Base-by-base conservation (phyloP, 2,113 vertebrate genomes). In the Menidia beryllina region DNA sequence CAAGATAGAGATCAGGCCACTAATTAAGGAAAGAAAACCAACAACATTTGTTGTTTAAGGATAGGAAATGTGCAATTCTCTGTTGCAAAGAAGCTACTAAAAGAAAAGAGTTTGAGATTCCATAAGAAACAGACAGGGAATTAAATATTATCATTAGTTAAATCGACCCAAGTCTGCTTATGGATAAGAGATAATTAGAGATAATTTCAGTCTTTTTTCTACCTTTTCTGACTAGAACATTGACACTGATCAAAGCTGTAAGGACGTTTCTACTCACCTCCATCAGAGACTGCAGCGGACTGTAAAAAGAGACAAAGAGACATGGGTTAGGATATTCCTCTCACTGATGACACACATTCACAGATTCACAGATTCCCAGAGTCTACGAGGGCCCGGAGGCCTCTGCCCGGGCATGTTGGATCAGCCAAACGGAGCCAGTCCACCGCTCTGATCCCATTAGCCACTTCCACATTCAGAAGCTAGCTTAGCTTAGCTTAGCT, bases 281-380 rank as follows among this genome's bases (percentile, higher is more conserved):
- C 97, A 93, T 99, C 98, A 66, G 98, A 99, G 87, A 98, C 96
- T 74, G 96, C 96, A 75, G 96, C 95, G 75, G 96, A 97, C 98
- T 99, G 97, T 78, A 95, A 95, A 77, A 92, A 93, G 92, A 92
- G 86, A 95, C 90, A 97, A 83, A 97, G 61, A 95, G 92, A 96
- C 91, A 96, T 95, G 91, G 78, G 90, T 98, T 94, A 96, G 80
- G 64, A 72, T 90, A 38, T 77, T 69, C 79, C 38, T 82, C 67
- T 81, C 76, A 71, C 34, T 20, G 51, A 59, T 30, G 39, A 79
- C 39, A 74, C 58, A 56, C 67, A 58, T n/a, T 81, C 74, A 61
- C 21, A n/a, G n/a, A n/a, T n/a, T n/a, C n/a, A 62, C 54, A 64
- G 64, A 70, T 45, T 66, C 36, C 43, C 38, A 54, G 48, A 30